Evolutionary conservation across 1,140 invertebrate genomes (phyloP).

Genomic region (Cotesia glomerata): DNA sequence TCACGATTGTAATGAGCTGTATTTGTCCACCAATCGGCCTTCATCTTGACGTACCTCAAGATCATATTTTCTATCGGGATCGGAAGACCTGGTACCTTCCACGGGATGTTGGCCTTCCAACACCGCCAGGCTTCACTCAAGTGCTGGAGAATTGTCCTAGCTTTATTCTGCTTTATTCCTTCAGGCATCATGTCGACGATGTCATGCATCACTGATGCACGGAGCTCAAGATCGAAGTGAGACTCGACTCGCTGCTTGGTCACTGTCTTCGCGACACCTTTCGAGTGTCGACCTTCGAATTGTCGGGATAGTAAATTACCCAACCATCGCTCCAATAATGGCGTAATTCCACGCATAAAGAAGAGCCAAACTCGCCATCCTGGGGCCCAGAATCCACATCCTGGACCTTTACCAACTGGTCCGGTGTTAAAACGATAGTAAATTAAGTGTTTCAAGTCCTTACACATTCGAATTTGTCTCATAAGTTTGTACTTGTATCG

Average conservation of each 20-base stretch:
- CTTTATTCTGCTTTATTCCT: conserved; percentile 99
- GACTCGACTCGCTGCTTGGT: conserved; percentile 99
- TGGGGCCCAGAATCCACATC: conserved; percentile 99
- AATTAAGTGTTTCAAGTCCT: conserved; percentile 98
- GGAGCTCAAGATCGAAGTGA: conserved; percentile 97
- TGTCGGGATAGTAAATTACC: conserved; percentile 97
- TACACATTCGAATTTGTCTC: conserved; percentile 99
- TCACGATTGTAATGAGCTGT: conserved; percentile 99
- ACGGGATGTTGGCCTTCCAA: conserved; percentile 99
- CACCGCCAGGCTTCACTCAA: conserved; percentile 99
- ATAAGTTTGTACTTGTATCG: conserved; percentile 99
- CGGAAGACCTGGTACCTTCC: conserved; percentile 98
- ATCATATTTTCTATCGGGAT: conserved; percentile 99
- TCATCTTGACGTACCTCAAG: conserved; percentile 98
- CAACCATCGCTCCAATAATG: conserved; percentile 95
- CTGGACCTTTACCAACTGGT: conserved; percentile 97
- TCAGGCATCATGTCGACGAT: conserved; percentile 99
- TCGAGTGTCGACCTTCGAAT: conserved; percentile 98
- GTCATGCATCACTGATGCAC: conserved; percentile 99
- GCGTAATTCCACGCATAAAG: conserved; percentile 99
- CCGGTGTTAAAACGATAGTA: conserved; percentile 99
- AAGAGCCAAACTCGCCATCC: conserved; percentile 99
- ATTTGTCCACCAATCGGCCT: conserved; percentile 99
- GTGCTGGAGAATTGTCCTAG: conserved; percentile 97
- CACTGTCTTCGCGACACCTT: conserved; percentile 98